A percentile compares a stretch with the other conserved stretches of the same genome.
Conservation (phyloP, 2,113 vertebrate genomes). For the Girardinichthys multiradiatus region DNA sequence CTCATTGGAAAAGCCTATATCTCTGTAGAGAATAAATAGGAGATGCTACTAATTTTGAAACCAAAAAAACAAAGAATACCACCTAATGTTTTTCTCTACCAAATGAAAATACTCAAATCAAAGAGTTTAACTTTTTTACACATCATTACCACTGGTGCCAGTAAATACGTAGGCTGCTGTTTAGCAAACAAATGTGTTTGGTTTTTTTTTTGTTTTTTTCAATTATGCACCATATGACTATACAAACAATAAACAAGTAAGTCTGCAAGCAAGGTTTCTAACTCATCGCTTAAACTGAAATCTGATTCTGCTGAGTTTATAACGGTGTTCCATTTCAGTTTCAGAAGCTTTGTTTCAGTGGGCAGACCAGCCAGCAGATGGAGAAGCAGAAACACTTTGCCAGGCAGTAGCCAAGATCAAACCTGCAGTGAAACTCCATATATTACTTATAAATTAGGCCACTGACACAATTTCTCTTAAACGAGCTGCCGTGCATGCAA, state of each 20-base stretch:
- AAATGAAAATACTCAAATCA: no score
- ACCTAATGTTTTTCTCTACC: no score
- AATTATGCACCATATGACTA: background rate
- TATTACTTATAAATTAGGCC: slow-evolving; percentile 33
- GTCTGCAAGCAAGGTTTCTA: background rate
- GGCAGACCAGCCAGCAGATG: slow-evolving; percentile 10
- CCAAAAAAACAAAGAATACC: no score
- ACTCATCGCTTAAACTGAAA: background rate
- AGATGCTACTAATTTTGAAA: no score
- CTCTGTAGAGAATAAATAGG: no score
- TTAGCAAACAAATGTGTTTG: no score
- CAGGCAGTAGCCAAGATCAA: background rate
- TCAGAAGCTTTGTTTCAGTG: slow-evolving; percentile 6
- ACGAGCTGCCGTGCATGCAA: slow-evolving; percentile 19
- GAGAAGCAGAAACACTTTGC: slow-evolving; percentile 29
- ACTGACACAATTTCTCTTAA: slow-evolving; percentile 34
- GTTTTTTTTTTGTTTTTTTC: background rate
- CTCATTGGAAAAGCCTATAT: no score
- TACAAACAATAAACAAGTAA: background rate
- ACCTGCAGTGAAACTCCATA: slow-evolving; percentile 34
- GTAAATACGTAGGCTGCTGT: no score
- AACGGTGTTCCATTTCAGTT: slow-evolving; percentile 1
- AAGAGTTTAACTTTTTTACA: no score
- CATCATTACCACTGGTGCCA: no score
- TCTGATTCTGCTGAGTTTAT: background rate